phyloP scores from a whole-genome alignment of 2,113 vertebrate species.

The Daboia siamensis region DNA sequence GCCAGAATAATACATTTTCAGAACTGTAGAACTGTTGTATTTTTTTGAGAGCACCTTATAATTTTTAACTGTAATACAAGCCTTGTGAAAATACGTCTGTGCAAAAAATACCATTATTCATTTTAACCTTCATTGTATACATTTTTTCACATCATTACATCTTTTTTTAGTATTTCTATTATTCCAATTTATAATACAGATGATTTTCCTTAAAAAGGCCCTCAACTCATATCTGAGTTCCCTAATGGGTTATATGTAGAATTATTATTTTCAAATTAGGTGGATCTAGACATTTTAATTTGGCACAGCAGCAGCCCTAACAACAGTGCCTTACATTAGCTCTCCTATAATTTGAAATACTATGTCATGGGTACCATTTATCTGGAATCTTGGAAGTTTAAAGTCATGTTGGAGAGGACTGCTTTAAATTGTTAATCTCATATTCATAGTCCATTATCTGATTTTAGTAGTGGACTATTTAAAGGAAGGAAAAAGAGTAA shows the following conservation, averaged over 20 bases:
- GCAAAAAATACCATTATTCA: background rate
- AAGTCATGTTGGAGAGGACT: background rate
- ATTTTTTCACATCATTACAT: constrained; percentile 27
- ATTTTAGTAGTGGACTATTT: background rate
- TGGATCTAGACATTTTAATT: background rate
- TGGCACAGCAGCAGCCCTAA: constrained; percentile 23
- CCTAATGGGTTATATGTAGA: background rate
- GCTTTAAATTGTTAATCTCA: background rate
- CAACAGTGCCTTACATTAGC: constrained; percentile 15
- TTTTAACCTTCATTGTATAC: constrained; percentile 11
- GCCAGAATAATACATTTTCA: background rate
- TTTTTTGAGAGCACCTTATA: background rate
- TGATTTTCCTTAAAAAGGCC: background rate
- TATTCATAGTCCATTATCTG: background rate
- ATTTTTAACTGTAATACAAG: background rate
- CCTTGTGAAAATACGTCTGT: background rate
- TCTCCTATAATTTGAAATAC: constrained; percentile 22
- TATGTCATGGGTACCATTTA: background rate
- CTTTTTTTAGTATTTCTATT: background rate
- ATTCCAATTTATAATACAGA: constrained; percentile 3
- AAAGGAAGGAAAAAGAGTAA: too few relatives aligned
- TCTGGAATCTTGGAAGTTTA: background rate
- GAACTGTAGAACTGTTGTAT: background rate
- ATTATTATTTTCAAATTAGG: background rate
- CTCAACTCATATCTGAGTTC: background rate